Evolutionary conservation across 2,888 invertebrate species (phyloP).

Genomic region (Neelides folsomi): DNA sequence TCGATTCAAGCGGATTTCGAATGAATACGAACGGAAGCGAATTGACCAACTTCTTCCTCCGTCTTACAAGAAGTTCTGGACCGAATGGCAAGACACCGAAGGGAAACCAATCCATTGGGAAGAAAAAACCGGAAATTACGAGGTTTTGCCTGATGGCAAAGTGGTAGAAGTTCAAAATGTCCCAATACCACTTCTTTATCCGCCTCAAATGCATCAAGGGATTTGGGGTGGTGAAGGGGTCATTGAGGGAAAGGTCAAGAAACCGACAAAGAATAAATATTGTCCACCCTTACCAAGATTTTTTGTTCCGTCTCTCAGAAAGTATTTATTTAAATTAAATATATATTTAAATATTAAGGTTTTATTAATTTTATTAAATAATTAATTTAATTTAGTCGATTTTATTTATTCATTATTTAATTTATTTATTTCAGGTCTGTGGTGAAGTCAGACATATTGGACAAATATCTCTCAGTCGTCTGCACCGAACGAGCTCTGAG

Average conservation of each 20-base stretch:
- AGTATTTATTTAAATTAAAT: too few relatives aligned
- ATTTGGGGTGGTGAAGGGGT: conserved; percentile 96
- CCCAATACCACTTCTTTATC: conserved; percentile 60
- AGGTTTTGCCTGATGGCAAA: conserved; percentile 28
- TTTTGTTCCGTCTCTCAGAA: conserved; percentile 67
- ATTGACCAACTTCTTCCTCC: conserved; percentile 1
- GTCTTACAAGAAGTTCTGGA: conserved; percentile 20
- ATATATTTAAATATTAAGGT: too few relatives aligned
- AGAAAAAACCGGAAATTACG: too few relatives aligned
- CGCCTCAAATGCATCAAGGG: conserved; percentile 65
- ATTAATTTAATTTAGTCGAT: too few relatives aligned
- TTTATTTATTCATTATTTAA: too few relatives aligned
- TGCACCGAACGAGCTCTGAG: conserved; percentile 71
- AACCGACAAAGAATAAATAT: conserved; percentile 38
- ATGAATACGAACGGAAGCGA: too few relatives aligned
- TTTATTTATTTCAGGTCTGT: conserved; percentile 41
- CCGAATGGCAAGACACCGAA: conserved; percentile 34
- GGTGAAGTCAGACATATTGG: conserved; percentile 77
- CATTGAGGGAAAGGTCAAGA: conserved; percentile 69
- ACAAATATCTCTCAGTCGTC: conserved; percentile 65
- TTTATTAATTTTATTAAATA: too few relatives aligned
- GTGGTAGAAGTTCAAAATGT: conserved; percentile 50
- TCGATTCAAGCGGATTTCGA: too few relatives aligned
- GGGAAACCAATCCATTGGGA: conserved; percentile 32
- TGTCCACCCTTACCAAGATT: conserved; percentile 62